Conservation (phyloP, 2,113 vertebrate genomes). For the Dasypus novemcinctus region DNA sequence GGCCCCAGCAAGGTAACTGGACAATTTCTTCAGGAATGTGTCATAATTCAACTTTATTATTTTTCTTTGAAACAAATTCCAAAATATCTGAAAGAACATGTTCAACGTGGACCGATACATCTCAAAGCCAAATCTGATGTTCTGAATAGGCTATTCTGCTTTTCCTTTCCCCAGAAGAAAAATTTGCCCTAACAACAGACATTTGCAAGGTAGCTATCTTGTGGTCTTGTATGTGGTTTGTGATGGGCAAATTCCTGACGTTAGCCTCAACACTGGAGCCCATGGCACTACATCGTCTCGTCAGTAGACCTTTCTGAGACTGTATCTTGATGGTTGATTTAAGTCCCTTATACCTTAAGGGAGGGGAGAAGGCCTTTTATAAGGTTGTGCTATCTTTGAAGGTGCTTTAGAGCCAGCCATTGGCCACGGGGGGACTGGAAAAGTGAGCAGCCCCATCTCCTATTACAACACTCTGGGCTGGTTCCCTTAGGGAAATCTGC, state of each 20-base stretch:
- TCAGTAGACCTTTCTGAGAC: background rate
- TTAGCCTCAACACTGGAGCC: no score
- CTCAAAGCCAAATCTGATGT: slow-evolving; percentile 11
- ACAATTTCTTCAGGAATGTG: background rate
- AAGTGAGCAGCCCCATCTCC: background rate
- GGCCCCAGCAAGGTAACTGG: background rate
- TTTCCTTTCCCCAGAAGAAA: background rate
- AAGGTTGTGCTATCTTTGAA: background rate
- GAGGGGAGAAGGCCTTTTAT: background rate
- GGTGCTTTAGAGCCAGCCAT: background rate
- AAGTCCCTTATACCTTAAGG: background rate
- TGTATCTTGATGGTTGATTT: background rate
- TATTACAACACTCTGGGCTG: background rate
- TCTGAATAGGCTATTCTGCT: background rate
- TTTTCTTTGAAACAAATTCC: slow-evolving; percentile 17
- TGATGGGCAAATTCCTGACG: background rate
- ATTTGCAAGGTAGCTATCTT: background rate
- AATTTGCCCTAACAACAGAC: background rate
- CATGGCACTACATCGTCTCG: no score
- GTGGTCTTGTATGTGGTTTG: background rate
- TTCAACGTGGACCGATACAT: background rate
- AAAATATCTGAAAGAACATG: slow-evolving; percentile 24
- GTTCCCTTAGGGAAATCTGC: background rate
- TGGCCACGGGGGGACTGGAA: no score
- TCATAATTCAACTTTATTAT: background rate